These are phyloP conservation scores for Cryptoprocta ferox DNA, from an alignment of 2,797 vertebrate species.

Conservation along the genomic window DNA sequence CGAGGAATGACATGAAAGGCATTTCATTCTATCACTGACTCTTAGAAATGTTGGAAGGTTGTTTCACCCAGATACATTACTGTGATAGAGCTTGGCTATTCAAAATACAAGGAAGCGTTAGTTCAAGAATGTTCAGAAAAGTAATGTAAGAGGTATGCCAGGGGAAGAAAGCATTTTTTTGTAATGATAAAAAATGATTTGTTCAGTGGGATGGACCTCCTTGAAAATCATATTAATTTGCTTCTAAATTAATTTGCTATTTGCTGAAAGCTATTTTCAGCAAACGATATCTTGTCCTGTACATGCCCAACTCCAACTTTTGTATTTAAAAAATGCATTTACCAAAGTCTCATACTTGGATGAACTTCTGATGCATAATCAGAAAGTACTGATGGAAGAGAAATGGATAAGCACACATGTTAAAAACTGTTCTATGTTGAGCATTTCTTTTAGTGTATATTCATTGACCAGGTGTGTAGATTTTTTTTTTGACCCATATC, in stretches of 20 bases:
- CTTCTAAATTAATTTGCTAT: conserved; percentile 39
- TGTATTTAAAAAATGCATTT: neutral
- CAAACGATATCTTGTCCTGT: conserved; percentile 10
- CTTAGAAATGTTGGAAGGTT: neutral
- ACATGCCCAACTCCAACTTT: neutral
- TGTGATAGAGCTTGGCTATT: neutral
- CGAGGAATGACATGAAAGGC: neutral
- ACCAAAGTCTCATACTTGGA: neutral
- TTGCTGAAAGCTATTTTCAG: conserved; percentile 55
- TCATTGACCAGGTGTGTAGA: neutral
- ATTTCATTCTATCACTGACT: neutral
- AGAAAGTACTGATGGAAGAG: conserved; percentile 1
- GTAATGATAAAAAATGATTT: conserved; percentile 31
- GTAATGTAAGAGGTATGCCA: neutral
- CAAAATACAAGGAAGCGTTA: neutral
- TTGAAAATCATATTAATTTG: conserved; percentile 61
- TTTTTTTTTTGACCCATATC: neutral
- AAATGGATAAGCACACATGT: neutral
- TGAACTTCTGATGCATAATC: neutral
- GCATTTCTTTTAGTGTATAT: neutral
- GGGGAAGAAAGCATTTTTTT: neutral
- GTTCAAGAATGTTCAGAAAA: neutral
- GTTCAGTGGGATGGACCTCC: neutral
- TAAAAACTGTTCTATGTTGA: neutral
- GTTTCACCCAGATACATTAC: neutral